A percentile compares a stretch with the other conserved stretches of the same genome.
Evolutionary conservation across 1,140 invertebrate species (phyloP).

Genomic region (Maniola jurtina): DNA sequence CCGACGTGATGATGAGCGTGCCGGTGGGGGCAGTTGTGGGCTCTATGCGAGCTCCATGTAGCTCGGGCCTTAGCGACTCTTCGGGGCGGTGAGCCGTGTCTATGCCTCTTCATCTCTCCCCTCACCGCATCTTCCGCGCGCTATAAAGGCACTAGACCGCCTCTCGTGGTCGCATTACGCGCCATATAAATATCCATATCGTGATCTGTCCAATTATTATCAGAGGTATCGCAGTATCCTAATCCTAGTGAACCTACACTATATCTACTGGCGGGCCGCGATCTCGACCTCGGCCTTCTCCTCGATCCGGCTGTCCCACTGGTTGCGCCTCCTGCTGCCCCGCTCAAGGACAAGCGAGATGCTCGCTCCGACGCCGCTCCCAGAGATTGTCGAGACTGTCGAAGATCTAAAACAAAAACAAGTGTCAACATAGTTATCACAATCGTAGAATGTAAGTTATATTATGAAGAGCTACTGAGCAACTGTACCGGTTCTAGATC

Average conservation of each 20-base stretch:
- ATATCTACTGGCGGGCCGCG: slow-evolving; percentile 79
- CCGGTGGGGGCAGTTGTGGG: slow-evolving; percentile 38
- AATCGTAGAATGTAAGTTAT: not conserved
- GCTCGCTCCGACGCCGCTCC: slow-evolving; percentile 88
- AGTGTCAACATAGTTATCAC: not conserved
- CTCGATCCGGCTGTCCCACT: slow-evolving; percentile 82
- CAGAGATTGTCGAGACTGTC: slow-evolving; percentile 89
- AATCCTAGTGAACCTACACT: slow-evolving; percentile 87
- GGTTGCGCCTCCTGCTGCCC: slow-evolving; percentile 78
- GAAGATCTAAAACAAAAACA: slow-evolving; percentile 81
- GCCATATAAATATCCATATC: slow-evolving; percentile 97
- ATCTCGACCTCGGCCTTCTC: slow-evolving; percentile 83
- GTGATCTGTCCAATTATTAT: slow-evolving; percentile 97
- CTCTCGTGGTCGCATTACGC: slow-evolving; percentile 91
- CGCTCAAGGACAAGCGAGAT: slow-evolving; percentile 83
- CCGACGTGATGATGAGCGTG: slow-evolving; percentile 34
- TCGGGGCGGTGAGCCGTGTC: slow-evolving; percentile 41
- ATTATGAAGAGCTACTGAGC: not conserved
- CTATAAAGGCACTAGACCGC: slow-evolving; percentile 90
- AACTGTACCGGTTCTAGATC: slow-evolving; percentile 85
- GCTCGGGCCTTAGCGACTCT: slow-evolving; percentile 34
- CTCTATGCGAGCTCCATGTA: slow-evolving; percentile 45
- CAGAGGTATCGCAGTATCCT: slow-evolving; percentile 89
- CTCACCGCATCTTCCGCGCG: slow-evolving; percentile 50
- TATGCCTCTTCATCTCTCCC: slow-evolving; percentile 36